A percentile compares a stretch with the other conserved stretches of the same genome.
Conservation (phyloP, 2,888 invertebrate species). For the Bhutanitis thaidina region DNA sequence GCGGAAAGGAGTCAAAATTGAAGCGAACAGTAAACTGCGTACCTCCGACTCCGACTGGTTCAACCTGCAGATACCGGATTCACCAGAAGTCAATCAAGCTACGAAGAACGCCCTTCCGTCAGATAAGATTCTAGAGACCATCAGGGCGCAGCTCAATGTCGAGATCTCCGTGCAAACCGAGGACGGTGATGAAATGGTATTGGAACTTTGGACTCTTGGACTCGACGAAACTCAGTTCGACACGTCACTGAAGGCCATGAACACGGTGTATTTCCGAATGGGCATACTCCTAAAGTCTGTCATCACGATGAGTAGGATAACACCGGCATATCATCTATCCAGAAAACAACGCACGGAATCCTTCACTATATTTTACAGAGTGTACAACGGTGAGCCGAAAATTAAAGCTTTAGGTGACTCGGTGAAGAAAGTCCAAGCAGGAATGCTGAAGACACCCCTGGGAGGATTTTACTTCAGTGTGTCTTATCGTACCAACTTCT, state of each 20-base stretch:
- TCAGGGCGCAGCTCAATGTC: conserved; percentile 85
- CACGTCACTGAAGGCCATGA: conserved; percentile 84
- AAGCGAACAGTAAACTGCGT: conserved; percentile 88
- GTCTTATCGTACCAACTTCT: conserved; percentile 94
- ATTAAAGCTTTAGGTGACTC: conserved; percentile 88
- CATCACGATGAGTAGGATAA: conserved; percentile 92
- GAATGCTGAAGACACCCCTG: conserved; percentile 91
- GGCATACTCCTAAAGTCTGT: conserved; percentile 94
- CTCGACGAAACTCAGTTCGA: conserved; percentile 84
- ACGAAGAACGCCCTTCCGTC: conserved; percentile 86
- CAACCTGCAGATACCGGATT: conserved; percentile 92
- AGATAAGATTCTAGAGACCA: conserved; percentile 64
- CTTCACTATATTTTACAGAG: conserved; percentile 94
- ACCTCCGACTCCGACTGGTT: conserved; percentile 94
- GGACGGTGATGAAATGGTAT: conserved; percentile 94
- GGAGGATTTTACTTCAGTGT: conserved; percentile 92
- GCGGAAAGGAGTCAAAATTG: conserved; percentile 91
- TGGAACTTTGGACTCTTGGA: conserved; percentile 93
- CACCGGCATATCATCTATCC: conserved; percentile 95
- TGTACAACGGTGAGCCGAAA: conserved; percentile 90
- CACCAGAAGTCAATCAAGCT: conserved; percentile 90
- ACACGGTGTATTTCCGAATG: conserved; percentile 95
- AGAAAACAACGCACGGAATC: conserved; percentile 93
- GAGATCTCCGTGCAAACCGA: conserved; percentile 94
- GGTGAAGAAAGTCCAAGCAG: conserved; percentile 89